Evolutionary conservation across 2,113 vertebrate genomes (phyloP).

Genomic region (Pollimyrus isidori): DNA sequence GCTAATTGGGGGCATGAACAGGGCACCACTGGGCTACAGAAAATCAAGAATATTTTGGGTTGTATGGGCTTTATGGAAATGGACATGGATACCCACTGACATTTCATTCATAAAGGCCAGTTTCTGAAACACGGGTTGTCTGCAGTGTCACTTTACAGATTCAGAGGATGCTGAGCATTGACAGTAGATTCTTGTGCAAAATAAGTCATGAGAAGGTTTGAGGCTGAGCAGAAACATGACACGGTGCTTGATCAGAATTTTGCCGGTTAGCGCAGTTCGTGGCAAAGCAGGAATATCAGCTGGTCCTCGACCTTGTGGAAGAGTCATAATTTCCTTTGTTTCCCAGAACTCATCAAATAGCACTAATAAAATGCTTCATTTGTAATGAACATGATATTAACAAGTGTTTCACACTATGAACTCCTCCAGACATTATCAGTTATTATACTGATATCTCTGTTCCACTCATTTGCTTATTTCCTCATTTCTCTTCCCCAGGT

Average conservation of each 20-base stretch:
- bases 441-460: background rate
- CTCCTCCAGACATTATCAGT: background rate
- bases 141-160: background rate
- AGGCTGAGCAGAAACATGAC: background rate
- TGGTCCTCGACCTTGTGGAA: background rate
- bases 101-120: background rate
- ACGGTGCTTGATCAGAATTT: background rate
- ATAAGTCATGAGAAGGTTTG: background rate
- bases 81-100: background rate
- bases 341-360: background rate
- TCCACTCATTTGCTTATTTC: background rate
- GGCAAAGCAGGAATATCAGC: background rate
- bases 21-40: background rate
- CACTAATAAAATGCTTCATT: background rate
- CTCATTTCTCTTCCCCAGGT: background rate
- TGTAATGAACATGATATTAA: background rate
- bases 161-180: too few species aligned
- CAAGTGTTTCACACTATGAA: background rate
- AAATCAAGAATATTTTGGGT: background rate
- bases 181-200: background rate
- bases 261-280: background rate
- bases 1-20: background rate
- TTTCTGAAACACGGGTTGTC: background rate
- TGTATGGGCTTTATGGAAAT: background rate
- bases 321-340: background rate